A percentile compares a stretch with the other conserved stretches of the same genome.
phyloP scores from a whole-genome alignment of 1,140 invertebrate species.

The Bradysia coprophila region DNA sequence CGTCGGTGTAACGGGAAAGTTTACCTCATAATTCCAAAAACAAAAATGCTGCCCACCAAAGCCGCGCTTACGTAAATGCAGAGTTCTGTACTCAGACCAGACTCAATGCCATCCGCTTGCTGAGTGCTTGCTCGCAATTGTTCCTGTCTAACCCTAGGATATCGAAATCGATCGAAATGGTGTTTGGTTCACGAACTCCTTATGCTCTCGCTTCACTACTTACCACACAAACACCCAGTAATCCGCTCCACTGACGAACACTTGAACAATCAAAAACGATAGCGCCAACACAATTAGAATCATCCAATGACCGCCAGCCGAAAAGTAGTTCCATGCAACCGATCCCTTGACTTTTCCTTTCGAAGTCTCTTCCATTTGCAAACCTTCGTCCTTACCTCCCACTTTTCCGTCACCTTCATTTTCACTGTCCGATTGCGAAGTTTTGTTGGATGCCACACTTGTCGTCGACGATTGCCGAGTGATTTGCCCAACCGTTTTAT shows the following conservation, averaged over 20 bases:
- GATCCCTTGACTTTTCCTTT: constrained; percentile 7
- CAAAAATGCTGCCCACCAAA: neutral
- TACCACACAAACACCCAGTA: constrained; percentile 59
- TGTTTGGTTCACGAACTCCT: neutral
- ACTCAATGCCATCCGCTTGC: neutral
- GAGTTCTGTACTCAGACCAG: neutral
- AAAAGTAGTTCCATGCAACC: constrained; percentile 24
- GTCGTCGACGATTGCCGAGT: neutral
- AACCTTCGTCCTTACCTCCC: neutral
- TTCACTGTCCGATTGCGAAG: neutral
- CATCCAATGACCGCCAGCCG: constrained; percentile 27
- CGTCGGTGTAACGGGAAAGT: neutral
- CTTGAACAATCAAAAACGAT: constrained; percentile 36
- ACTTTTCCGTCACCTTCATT: neutral
- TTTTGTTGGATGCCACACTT: neutral
- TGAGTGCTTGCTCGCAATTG: neutral
- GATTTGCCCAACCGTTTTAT: constrained; percentile 4
- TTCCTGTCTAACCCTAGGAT: constrained; percentile 23
- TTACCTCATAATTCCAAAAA: neutral
- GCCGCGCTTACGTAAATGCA: neutral
- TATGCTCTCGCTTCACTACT: neutral
- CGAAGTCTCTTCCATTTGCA: constrained; percentile 3
- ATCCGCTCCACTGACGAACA: constrained; percentile 44
- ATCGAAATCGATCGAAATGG: neutral
- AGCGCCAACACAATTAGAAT: constrained; percentile 24